phyloP scores from a whole-genome alignment of 2,797 vertebrate genomes.

The Manis crassicaudata region DNA sequence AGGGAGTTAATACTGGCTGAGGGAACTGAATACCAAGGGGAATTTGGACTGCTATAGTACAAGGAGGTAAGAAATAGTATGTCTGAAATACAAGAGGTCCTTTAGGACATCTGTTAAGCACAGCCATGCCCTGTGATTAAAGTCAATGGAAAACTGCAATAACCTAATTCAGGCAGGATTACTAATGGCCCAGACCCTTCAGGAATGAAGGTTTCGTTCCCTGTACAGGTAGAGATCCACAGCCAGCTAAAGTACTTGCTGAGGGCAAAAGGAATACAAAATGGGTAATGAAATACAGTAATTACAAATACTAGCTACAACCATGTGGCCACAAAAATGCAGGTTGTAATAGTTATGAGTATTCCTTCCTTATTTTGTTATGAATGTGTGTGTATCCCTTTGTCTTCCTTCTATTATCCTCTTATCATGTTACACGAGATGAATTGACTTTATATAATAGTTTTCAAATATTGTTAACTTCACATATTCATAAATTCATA shows the following conservation, averaged over 20 bases:
- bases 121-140: not conserved
- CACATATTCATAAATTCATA: not conserved
- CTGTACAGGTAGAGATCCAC: not conserved
- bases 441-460: not conserved
- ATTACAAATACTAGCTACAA: not conserved
- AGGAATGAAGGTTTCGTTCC: not conserved
- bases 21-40: not conserved
- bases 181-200: not conserved
- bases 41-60: not conserved
- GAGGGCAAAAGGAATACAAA: not conserved
- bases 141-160: not conserved
- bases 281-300: not conserved
- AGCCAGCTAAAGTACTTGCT: not conserved
- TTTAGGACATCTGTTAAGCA: not conserved
- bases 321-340: not conserved
- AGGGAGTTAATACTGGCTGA: not conserved
- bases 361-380: not conserved
- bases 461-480: not conserved
- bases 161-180: not conserved
- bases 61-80: not conserved
- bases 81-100: not conserved
- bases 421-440: not conserved
- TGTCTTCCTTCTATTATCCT: not conserved
- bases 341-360: not conserved
- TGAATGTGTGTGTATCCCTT: not conserved